Evolutionary conservation across 2,113 vertebrate genomes (phyloP).

Genomic region (Ceratotherium simum): DNA sequence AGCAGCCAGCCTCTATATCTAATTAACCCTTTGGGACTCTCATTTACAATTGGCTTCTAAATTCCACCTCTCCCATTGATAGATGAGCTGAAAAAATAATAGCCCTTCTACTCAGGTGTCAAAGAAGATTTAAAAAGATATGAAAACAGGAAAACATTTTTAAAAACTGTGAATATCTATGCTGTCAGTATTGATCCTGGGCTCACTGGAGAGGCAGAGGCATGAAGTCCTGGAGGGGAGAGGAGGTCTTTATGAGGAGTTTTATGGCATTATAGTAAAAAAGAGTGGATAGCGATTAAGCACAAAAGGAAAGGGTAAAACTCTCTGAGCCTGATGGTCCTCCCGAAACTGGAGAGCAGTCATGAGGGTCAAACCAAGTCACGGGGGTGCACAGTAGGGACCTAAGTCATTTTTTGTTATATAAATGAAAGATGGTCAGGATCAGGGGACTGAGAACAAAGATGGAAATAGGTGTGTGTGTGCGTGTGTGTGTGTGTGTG

Average conservation of each 20-base stretch:
- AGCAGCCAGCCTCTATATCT: not conserved
- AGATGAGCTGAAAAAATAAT: not conserved
- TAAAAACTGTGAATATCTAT: not conserved
- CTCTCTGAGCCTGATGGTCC: not conserved
- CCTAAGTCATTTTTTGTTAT: not conserved
- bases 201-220: not conserved
- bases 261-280: not conserved
- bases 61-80: not conserved
- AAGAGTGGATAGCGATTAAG: not conserved
- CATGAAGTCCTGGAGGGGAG: not conserved
- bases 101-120: not conserved
- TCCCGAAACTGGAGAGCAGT: not conserved
- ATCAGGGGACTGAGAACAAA: not conserved
- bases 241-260: not conserved
- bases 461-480: not conserved
- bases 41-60: conserved; percentile 41
- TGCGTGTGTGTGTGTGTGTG: not conserved
- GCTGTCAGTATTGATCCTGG: not conserved
- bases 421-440: conserved; percentile 4
- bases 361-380: not conserved
- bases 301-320: not conserved
- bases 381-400: not conserved
- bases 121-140: conserved; percentile 38
- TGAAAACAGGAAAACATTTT: not conserved
- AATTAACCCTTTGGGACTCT: conserved; percentile 30